Conservation (phyloP, 2,888 invertebrate genomes). For the Apamea anceps region DNA sequence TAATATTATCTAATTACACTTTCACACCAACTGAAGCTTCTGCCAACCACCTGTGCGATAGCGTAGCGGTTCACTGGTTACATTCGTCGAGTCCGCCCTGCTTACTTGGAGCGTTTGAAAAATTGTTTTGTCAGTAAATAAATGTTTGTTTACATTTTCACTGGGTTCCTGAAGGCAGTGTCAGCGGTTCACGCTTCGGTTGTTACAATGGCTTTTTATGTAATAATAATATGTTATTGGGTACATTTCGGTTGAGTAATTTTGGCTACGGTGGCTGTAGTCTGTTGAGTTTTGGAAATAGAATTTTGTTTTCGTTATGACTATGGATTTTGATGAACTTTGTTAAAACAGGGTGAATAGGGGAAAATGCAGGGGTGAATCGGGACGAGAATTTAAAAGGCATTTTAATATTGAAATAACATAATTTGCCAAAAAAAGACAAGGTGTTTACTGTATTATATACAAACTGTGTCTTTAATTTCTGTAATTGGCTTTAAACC, state of each 20-base stretch:
- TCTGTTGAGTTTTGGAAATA: not conserved
- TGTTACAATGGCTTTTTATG: conserved; percentile 53
- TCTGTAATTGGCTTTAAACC: not conserved
- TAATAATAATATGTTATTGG: conserved; percentile 35
- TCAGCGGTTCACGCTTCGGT: conserved; percentile 51
- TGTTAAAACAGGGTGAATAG: not conserved
- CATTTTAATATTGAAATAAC: not conserved
- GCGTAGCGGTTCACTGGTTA: conserved; percentile 60
- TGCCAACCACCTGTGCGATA: conserved; percentile 27
- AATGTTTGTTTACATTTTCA: conserved; percentile 61
- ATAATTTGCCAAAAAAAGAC: too few species aligned
- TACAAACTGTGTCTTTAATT: not conserved
- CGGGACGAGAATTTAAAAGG: not conserved
- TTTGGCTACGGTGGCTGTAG: conserved; percentile 7
- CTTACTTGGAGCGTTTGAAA: conserved; percentile 66
- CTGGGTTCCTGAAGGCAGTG: conserved; percentile 46
- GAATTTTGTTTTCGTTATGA: not conserved
- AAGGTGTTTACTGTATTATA: not conserved
- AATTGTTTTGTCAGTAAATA: conserved; percentile 68
- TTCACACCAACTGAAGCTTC: conserved; percentile 40
- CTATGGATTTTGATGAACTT: not conserved
- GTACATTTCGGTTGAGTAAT: conserved; percentile 17
- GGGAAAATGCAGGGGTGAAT: not conserved
- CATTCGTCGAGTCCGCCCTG: conserved; percentile 58
- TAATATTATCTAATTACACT: not conserved